Evolutionary conservation across 2,797 vertebrate genomes (phyloP), one percentile per base, ranked within the genome.

Genomic region (Xenentodon cancila): DNA sequence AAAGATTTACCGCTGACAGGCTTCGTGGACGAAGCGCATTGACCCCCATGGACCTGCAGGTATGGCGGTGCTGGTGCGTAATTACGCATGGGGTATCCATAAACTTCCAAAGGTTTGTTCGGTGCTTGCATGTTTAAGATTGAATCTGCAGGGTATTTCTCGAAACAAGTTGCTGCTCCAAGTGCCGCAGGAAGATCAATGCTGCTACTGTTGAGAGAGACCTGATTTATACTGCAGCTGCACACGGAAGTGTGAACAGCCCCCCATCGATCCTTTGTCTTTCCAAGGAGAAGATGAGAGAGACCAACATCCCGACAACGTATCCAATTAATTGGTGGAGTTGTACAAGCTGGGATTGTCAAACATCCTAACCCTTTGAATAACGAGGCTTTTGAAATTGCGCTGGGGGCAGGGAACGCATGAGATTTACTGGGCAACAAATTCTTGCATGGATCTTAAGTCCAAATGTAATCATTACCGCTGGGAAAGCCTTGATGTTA

Each of bases 251-350:
- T 94, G 93, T 93, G 84, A 94, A 91, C 87, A 82, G 80, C 87
- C 91, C 90, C 92, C 92, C 79, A 50, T 49, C 25, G 83, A 25
- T 21, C 82, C 71, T 90, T 94, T 94, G 93, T 94, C 92, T 92
- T 93, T 91, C 85, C 92, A 91, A 93, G 92, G 73, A 91, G 88
- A 90, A 93, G 90, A 93, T 93, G 94, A 93, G 92, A 93, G 90
- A 86, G 89, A 84, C 88, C 88, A 92, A 91, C 88, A 92, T 91
- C 88, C 87, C 90, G 85, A 92, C 90, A 91, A 93, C 89, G 87
- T 88, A 91, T 93, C 92, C 92, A 93, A 94, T 95, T 94, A 94
- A 95, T 93, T 92, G 93, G 91, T 88, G 90, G 87, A 92, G 89
- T 89, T 86, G 89, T 91, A 93, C 92, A 94, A 92, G 88, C 91